Base-by-base conservation (phyloP, 53 echinoderm and acorn worm species). In the Actinopyga echinites region DNA sequence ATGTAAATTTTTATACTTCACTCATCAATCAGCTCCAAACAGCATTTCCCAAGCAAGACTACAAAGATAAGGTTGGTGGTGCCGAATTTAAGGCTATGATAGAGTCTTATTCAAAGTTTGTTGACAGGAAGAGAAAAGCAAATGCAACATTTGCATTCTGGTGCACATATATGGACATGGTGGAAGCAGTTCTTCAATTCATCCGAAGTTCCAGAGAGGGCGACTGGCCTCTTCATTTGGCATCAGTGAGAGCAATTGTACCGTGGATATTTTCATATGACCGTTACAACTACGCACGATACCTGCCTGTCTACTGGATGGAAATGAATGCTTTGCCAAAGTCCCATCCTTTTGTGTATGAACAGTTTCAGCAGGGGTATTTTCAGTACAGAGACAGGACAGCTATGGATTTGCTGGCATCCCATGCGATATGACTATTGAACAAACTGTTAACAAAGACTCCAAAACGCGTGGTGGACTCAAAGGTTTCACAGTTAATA, bases 191-290 rank as follows among this genome's bases (percentile, higher is more conserved):
- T 8, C 75, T 87, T 17, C 65, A 64, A 23, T 83, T 87, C 69
- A 87, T 79, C 38, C 31, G 83, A 38, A 77, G 82, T 64, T 84
- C 92, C n/a, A 58, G 89, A 85, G 73, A 84, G 26, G 89, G 89
- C 4, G 59, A 86, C 36, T 89, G 92, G 92, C 22, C 17, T 33
- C 83, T 92, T 23, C 86, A 92, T 44, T 63, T 92, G 15, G 57
- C 89, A 57, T 53, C 82, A 5, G 43, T 86, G 0, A 64, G 89
- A 79, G 36, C 54, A 21, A 29, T 89, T 11, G 22, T 83, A 23
- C 92, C 92, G 36, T 89, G 89, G 92, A 66, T 89, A 61, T 92
- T 92, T 63, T 61, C 83, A 20, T 89, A 86, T 66, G 64, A 92
- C 33, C 64, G 86, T 8, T 36, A 79, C 36, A 92, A 92, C 60